Conservation (phyloP, 2,888 invertebrate species). For the Cyaniris semiargus region DNA sequence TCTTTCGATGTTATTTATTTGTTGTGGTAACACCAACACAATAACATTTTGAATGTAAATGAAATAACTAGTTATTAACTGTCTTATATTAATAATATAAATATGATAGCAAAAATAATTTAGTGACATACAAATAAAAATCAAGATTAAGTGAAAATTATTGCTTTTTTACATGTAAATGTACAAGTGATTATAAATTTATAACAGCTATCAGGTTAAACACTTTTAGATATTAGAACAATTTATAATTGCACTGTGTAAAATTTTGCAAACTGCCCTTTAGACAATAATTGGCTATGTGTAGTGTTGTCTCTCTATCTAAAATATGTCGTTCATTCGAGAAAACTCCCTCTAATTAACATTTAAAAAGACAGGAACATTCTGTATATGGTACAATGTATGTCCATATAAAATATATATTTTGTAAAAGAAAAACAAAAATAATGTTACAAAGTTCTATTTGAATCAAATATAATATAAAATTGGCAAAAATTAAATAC, state of each 20-base stretch:
- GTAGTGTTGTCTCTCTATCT: conserved; percentile 9
- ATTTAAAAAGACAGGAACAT: conserved; percentile 29
- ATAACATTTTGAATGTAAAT: neutral
- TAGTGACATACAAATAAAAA: conserved; percentile 21
- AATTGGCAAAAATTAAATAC: conserved; percentile 6
- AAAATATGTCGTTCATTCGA: conserved; percentile 9
- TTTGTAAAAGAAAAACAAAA: conserved; percentile 19
- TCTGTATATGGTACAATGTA: neutral
- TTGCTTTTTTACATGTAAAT: conserved; percentile 20
- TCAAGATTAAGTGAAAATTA: neutral
- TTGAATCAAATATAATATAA: conserved; percentile 17
- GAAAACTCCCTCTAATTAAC: conserved; percentile 6
- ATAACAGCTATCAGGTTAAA: neutral
- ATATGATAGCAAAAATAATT: conserved; percentile 30
- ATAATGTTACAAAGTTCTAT: conserved; percentile 4
- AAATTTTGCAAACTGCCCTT: neutral
- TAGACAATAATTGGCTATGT: neutral
- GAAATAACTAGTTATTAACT: conserved; percentile 9
- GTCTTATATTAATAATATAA: conserved; percentile 30
- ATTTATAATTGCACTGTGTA: conserved; percentile 3
- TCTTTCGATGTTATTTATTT: conserved; percentile 23
- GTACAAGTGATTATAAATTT: conserved; percentile 25
- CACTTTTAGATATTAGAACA: neutral
- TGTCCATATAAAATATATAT: conserved; percentile 13
- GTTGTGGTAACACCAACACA: conserved; percentile 6